Base-by-base conservation (phyloP, 2,888 invertebrate genomes). In the Maniola hyperantus region DNA sequence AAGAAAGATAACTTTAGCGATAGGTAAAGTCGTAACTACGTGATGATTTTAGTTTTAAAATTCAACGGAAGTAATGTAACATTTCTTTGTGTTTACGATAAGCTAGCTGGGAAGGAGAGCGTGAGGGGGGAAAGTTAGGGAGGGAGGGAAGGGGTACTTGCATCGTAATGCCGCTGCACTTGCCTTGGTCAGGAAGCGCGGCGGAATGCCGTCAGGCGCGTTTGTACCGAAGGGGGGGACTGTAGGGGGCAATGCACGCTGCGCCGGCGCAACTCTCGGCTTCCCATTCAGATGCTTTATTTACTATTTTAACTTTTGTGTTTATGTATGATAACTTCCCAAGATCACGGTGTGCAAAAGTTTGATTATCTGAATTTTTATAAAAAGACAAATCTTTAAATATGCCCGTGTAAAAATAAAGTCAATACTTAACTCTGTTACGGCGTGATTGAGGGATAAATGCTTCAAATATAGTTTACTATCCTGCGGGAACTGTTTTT, bases 161-260 rank as follows among this genome's bases (percentile, higher is more conserved):
- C 87, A 86, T 83, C 79, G 87, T 88, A 89, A 87, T 89, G 89
- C 82, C 84, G 83, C 84, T 88, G 88, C 91, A 91, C 91, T 91
- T 91, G 91, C 91, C 87, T 82, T 83, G 90, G 91, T 89, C 92
- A 91, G 91, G 92, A 92, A 91, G 91, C 90, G 91, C 88, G 77
- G 83, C 82, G 92, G 92, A 92, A 92, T 92, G 92, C 91, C 87
- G 92, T 92, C 92, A 90, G 90, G 83, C 92, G 89, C 91, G 92
- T 91, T 90, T 83, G 83, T 81, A 79, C 74, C 72, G 74, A 71
- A 72, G 64, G 79, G 73, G 75, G 75, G 72, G 77, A 76, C 80
- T 71, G 79, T 65, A 78, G 83, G 82, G 83, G 83, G 78, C 90
- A 91, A 87, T 88, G 91, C 83, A 85, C 90, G 87, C 86, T 81